Percentiles rank a stretch among this genome's conserved stretches.
Evolutionary conservation across 2,113 vertebrate genomes (phyloP).

Genomic region (Gallinago undulata): DNA sequence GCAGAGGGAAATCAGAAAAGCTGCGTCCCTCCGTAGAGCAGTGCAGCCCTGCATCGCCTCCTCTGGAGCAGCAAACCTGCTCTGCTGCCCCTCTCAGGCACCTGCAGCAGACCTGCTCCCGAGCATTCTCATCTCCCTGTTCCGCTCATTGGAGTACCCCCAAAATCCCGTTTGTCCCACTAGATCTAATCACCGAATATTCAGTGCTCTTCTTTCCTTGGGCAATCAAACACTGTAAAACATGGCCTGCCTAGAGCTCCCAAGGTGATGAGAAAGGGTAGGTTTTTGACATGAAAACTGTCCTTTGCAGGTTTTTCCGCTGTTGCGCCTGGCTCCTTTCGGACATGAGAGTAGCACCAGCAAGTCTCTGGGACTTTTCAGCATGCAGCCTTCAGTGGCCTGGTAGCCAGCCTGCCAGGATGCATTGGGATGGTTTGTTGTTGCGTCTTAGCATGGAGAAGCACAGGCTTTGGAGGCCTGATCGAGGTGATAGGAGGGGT

Average conservation of each 20-base stretch:
- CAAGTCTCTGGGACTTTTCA: neutral
- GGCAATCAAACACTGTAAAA: neutral
- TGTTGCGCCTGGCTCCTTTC: neutral
- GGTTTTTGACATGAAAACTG: neutral
- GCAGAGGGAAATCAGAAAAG: neutral
- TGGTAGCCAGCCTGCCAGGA: neutral
- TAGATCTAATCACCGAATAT: neutral
- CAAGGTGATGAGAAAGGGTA: neutral
- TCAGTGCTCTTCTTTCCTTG: neutral
- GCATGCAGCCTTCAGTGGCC: neutral
- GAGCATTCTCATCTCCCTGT: neutral
- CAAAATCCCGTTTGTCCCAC: neutral
- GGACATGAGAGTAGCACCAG: neutral
- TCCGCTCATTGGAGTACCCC: neutral
- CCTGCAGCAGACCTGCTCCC: accelerated
- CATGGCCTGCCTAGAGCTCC: neutral
- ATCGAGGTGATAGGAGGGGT: neutral
- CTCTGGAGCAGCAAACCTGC: neutral
- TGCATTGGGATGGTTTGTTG: neutral
- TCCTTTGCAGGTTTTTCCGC: neutral
- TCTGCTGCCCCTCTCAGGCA: neutral
- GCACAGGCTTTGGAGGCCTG: neutral
- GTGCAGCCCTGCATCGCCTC: neutral
- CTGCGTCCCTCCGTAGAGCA: neutral
- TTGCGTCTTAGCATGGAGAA: neutral